A percentile compares a stretch with the other conserved stretches of the same genome.
These are phyloP conservation scores for Drosophila cognata DNA, from an alignment of 2,888 invertebrate species.

Conservation along the genomic window DNA sequence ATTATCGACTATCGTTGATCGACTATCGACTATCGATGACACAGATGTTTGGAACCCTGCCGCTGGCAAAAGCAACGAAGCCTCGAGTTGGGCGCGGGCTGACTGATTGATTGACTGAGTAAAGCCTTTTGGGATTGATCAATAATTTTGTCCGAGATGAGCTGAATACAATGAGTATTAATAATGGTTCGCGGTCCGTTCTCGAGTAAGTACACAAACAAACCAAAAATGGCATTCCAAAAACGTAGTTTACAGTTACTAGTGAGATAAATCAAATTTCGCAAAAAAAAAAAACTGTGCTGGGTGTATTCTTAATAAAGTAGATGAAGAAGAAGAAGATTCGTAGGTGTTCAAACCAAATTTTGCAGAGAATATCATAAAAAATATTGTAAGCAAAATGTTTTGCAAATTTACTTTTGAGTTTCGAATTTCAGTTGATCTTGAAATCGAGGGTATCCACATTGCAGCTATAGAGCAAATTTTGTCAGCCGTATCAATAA, in stretches of 20 bases:
- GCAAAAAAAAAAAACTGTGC: constrained; percentile 39
- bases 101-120: constrained; percentile 43
- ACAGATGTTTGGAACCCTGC: constrained; percentile 30
- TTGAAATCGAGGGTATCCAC: constrained; percentile 69
- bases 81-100: constrained; percentile 83
- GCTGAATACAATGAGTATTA: background rate
- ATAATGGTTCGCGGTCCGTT: constrained; percentile 13
- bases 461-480: constrained; percentile 71
- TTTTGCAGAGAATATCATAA: constrained; percentile 34
- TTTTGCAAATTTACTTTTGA: constrained; percentile 62
- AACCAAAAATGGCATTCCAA: constrained; percentile 58
- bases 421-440: constrained; percentile 71
- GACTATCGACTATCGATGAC: constrained; percentile 12
- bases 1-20: constrained; percentile 13
- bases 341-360: constrained; percentile 44
- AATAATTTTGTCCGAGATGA: constrained; percentile 23
- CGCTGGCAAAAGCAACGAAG: constrained; percentile 35
- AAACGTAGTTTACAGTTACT: constrained; percentile 48
- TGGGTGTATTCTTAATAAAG: constrained; percentile 29
- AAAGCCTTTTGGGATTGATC: constrained; percentile 4
- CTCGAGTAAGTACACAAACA: constrained; percentile 22
- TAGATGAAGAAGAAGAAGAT: constrained; percentile 30
- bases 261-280: constrained; percentile 39
- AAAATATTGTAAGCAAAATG: constrained; percentile 32
- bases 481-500: constrained; percentile 50